These are phyloP conservation scores for Cartodere bifasciata DNA, from an alignment of 2,888 invertebrate species.

Conservation along the genomic window DNA sequence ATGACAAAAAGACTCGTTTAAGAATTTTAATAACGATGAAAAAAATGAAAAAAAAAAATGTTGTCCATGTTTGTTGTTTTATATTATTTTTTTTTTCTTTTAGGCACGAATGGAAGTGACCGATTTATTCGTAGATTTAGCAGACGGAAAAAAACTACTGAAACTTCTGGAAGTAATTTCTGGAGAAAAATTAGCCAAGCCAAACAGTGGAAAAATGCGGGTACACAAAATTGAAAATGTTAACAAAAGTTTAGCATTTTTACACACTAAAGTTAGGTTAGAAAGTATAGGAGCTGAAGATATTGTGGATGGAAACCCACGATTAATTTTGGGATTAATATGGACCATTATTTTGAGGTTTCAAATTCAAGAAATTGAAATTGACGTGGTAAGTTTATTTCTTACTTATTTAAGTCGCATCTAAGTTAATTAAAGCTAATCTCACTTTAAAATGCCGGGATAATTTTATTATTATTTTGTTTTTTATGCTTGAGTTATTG, in stretches of 20 bases:
- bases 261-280: conserved; percentile 90
- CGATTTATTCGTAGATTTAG: conserved; percentile 91
- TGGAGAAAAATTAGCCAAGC: conserved; percentile 91
- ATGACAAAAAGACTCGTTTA: too few species aligned
- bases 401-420: too few species aligned
- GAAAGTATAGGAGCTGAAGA: conserved; percentile 99
- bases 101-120: conserved; percentile 97
- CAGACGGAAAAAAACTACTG: conserved; percentile 84
- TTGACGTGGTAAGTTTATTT: conserved; percentile 68
- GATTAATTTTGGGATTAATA: conserved; percentile 92
- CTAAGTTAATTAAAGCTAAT: background rate
- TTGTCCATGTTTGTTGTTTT: too few species aligned
- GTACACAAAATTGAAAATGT: conserved; percentile 99
- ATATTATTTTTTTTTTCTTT: conserved; percentile 22
- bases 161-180: conserved; percentile 97
- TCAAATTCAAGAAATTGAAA: conserved; percentile 98
- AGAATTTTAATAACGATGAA: background rate
- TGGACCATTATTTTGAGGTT: conserved; percentile 99
- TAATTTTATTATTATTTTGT: too few species aligned
- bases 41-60: conserved; percentile 1
- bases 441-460: background rate
- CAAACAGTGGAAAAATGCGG: conserved; percentile 90
- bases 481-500: too few species aligned
- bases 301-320: conserved; percentile 95
- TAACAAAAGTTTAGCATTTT: conserved; percentile 90